Evolutionary conservation across 2,113 vertebrate species (phyloP), one percentile per base, ranked within the genome.

Genomic region (Megatriorchis doriae): DNA sequence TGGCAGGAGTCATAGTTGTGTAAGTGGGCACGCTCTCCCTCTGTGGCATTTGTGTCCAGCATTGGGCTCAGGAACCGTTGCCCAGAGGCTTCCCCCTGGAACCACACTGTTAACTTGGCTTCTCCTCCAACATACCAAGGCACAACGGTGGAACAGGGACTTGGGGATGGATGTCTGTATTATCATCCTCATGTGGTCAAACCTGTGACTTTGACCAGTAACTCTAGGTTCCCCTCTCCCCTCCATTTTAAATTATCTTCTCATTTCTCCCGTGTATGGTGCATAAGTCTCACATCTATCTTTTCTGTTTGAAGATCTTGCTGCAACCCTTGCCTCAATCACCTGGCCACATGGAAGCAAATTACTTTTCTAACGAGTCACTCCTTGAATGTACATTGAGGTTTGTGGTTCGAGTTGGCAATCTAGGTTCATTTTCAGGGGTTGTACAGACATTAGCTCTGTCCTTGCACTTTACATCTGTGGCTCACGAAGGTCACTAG

Each of bases 121-220:
- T 55, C 29, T 88, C 5, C 23, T 72, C 34, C 66, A 22, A 0
- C 9, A 52, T 74, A 38, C 23, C 42, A 45, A 27, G 36, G 66
- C 65, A 55, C 47, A 16, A 0, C 0, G 2, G 62, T 27, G 82
- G n/a, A 79, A 21, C 13, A 45, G 66, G 26, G 23, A 16, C 58
- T 52, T 53, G 32, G 42, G 61, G 45, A 20, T 71, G 43, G 55
- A 20, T 71, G 43, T 63, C 61, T 47, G 13, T 55, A 3, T 15
- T 13, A n/a, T 38, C 48, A 56, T 16, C 42, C 40, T 90, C 45
- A 38, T 31, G 56, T 55, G 32, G 66, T 62, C 66, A 86, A 10
- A 65, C n/a, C 17, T 56, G 27, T 88, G 47, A 56, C 27, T 96
- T 73, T 61, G 55, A 58, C 19, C 36, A 70, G 34, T 50, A 45